These are phyloP conservation scores for Neotoxoptera formosana DNA, from an alignment of 1,140 invertebrate genomes.

Conservation along the genomic window DNA sequence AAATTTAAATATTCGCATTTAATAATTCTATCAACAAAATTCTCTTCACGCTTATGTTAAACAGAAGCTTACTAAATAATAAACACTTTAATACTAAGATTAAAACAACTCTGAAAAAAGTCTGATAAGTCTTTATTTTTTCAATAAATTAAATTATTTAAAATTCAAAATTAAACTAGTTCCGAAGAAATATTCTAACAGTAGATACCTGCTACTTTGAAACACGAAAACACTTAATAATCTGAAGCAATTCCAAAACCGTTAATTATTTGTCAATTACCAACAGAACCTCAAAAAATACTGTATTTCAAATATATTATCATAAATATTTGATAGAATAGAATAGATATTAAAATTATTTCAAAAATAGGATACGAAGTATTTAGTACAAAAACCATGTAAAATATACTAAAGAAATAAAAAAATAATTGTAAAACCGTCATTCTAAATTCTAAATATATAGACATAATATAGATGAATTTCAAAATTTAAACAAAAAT, in stretches of 20 bases:
- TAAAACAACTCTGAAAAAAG: not conserved
- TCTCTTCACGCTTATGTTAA: not conserved
- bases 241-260: not conserved
- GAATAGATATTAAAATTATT: not conserved
- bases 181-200: not conserved
- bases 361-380: not conserved
- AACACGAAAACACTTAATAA: not conserved
- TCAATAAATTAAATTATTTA: not conserved
- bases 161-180: not conserved
- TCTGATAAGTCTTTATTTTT: not conserved
- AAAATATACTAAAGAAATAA: too few species aligned
- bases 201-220: too few species aligned
- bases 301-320: not conserved
- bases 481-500: too few species aligned
- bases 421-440: too few species aligned
- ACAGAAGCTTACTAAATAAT: not conserved
- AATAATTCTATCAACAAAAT: not conserved
- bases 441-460: too few species aligned
- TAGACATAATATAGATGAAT: too few species aligned
- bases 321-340: not conserved
- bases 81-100: not conserved
- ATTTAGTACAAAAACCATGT: not conserved
- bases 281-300: not conserved
- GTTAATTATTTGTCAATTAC: not conserved
- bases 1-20: not conserved